phyloP scores from a whole-genome alignment of 2,888 invertebrate species.

The Branchellion lobata region DNA sequence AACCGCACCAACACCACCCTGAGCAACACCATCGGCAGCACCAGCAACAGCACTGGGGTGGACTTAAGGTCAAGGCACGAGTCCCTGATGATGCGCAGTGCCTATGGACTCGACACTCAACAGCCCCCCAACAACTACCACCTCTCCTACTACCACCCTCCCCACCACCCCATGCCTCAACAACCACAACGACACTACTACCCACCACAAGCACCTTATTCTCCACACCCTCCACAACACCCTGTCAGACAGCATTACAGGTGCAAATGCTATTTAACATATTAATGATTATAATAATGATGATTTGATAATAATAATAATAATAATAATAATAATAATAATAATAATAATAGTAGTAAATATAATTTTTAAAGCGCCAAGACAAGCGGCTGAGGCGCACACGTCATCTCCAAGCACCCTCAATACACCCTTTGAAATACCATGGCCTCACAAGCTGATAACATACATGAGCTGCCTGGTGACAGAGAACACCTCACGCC shows the following conservation, averaged over 20 bases:
- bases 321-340: too few species aligned
- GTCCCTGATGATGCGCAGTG: slow-evolving; percentile 40
- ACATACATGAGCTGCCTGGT: too few species aligned
- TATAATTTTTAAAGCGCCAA: too few species aligned
- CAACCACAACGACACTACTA: slow-evolving; percentile 35
- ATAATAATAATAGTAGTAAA: too few species aligned
- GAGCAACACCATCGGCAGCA: neutral
- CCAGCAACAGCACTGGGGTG: neutral
- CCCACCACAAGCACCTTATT: neutral
- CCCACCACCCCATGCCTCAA: slow-evolving; percentile 25
- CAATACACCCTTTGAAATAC: too few species aligned
- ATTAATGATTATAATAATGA: too few species aligned
- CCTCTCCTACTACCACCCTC: slow-evolving; percentile 22
- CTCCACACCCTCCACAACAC: neutral
- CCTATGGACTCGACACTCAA: slow-evolving; percentile 34
- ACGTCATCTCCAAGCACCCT: too few species aligned
- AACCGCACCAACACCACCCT: neutral
- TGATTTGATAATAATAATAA: too few species aligned
- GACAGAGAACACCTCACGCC: too few species aligned
- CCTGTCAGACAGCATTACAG: slow-evolving; percentile 31
- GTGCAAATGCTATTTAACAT: too few species aligned
- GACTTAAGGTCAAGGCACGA: slow-evolving; percentile 5
- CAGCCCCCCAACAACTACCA: slow-evolving; percentile 3
- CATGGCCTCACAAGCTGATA: too few species aligned
- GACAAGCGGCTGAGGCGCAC: too few species aligned